Percentiles rank a stretch among this genome's conserved stretches.
These are phyloP conservation scores for Tympanuchus pallidicinctus DNA, from an alignment of 2,113 vertebrate species.

Conservation along the genomic window DNA sequence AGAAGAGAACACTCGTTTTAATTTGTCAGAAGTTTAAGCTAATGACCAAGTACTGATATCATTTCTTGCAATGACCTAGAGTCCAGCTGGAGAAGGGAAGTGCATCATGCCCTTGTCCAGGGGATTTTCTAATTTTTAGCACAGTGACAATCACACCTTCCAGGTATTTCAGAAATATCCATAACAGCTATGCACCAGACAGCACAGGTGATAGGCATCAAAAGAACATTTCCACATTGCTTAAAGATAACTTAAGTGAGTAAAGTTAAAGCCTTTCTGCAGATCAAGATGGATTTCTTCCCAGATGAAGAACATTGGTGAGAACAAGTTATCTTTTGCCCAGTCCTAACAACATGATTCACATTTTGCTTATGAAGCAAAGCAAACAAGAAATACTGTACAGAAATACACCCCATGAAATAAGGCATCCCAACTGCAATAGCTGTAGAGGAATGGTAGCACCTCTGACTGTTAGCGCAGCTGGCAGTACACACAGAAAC, in stretches of 20 bases:
- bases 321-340: not conserved
- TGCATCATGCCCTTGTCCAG: not conserved
- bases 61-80: slow-evolving; percentile 27
- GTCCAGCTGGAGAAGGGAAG: not conserved
- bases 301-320: not conserved
- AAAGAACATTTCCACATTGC: rapidly evolving
- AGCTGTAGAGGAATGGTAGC: not conserved
- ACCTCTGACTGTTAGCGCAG: not conserved
- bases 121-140: not conserved
- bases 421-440: not conserved
- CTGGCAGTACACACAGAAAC: slow-evolving; percentile 18
- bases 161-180: not conserved
- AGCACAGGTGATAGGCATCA: not conserved
- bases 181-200: not conserved
- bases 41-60: slow-evolving; percentile 51
- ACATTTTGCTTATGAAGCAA: not conserved
- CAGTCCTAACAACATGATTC: not conserved
- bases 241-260: not conserved
- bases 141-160: not conserved
- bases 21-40: slow-evolving; percentile 69
- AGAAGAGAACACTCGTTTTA: slow-evolving; percentile 42
- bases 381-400: not conserved
- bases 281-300: not conserved
- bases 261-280: not conserved
- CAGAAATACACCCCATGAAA: not conserved